Evolutionary conservation across 2,797 vertebrate species (phyloP).

Genomic region (Lagodon rhomboides): DNA sequence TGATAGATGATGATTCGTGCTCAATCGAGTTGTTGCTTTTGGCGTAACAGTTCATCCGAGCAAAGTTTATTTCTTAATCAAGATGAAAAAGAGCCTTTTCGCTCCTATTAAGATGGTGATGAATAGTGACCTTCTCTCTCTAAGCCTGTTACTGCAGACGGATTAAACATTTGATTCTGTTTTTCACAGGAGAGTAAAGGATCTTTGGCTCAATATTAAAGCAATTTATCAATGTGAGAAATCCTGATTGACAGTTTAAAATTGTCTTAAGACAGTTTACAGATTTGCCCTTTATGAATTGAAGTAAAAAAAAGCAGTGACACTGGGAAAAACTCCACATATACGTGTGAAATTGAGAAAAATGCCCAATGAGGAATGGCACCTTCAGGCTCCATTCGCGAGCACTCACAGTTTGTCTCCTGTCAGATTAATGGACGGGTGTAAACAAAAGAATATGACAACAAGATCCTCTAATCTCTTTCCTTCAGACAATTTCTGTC

Average conservation of each 20-base stretch:
- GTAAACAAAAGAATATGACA: slow-evolving; percentile 54
- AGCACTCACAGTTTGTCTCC: slow-evolving; percentile 45
- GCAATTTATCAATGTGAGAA: slow-evolving; percentile 59
- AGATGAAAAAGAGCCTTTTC: slow-evolving; percentile 27
- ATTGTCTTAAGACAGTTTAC: not conserved
- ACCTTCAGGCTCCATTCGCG: slow-evolving; percentile 28
- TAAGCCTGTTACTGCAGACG: slow-evolving; percentile 54
- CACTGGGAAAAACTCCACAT: slow-evolving; percentile 11
- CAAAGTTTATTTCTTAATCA: slow-evolving; percentile 50
- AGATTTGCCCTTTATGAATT: slow-evolving; percentile 20
- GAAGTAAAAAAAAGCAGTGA: slow-evolving; percentile 37
- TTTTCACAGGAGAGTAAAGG: slow-evolving; percentile 30
- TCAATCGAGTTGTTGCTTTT: slow-evolving; percentile 45
- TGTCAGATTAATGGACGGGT: slow-evolving; percentile 40
- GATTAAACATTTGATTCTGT: slow-evolving; percentile 46
- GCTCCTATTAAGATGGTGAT: slow-evolving; percentile 36
- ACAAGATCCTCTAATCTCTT: slow-evolving; percentile 37
- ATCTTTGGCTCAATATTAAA: slow-evolving; percentile 70
- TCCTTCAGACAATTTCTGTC: slow-evolving; percentile 30
- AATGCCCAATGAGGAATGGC: slow-evolving; percentile 23
- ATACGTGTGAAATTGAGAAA: slow-evolving; percentile 44
- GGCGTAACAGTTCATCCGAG: slow-evolving; percentile 39
- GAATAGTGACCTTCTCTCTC: slow-evolving; percentile 29
- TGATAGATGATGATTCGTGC: slow-evolving; percentile 49
- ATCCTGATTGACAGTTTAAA: slow-evolving; percentile 28